A percentile compares a stretch with the other conserved stretches of the same genome.
Conservation (phyloP, 1,140 invertebrate species). For the Drosophila subobscura region DNA sequence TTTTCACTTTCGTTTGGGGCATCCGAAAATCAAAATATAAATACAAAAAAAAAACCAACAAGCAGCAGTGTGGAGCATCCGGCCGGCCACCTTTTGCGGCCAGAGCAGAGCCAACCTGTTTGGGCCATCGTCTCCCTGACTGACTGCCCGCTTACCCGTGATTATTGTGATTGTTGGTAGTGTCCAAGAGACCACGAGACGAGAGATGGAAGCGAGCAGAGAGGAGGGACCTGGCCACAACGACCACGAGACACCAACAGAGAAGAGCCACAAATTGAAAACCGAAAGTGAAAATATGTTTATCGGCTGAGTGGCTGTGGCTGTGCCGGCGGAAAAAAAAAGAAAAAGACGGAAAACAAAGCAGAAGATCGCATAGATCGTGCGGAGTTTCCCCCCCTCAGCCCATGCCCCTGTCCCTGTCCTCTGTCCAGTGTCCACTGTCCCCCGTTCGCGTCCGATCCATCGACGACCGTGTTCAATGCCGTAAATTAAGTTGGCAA, state of each 20-base stretch:
- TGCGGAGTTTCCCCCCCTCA: slow-evolving; percentile 14
- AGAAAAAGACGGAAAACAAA: slow-evolving; percentile 55
- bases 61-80: slow-evolving; percentile 37
- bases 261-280: slow-evolving; percentile 75
- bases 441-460: slow-evolving; percentile 1
- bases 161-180: slow-evolving; percentile 79
- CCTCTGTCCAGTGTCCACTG: neutral
- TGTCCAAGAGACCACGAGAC: slow-evolving; percentile 18
- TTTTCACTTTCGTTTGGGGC: slow-evolving; percentile 76
- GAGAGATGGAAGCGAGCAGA: slow-evolving; percentile 3
- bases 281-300: slow-evolving; percentile 75
- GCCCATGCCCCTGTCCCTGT: too few species aligned
- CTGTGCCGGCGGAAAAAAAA: slow-evolving; percentile 3
- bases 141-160: slow-evolving; percentile 75
- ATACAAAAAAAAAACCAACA: neutral
- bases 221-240: slow-evolving; percentile 9
- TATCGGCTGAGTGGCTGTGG: slow-evolving; percentile 16
- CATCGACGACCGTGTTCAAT: slow-evolving; percentile 38
- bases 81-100: slow-evolving; percentile 34
- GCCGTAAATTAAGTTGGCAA: slow-evolving; percentile 77
- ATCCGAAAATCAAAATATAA: slow-evolving; percentile 61
- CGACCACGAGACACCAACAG: slow-evolving; percentile 5
- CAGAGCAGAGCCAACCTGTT: slow-evolving; percentile 42
- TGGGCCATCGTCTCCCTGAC: slow-evolving; percentile 49
- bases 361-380: slow-evolving; percentile 78